These are phyloP conservation scores for Astropecten irregularis DNA, from an alignment of 53 echinoderm and acorn worm species.

Conservation along the genomic window DNA sequence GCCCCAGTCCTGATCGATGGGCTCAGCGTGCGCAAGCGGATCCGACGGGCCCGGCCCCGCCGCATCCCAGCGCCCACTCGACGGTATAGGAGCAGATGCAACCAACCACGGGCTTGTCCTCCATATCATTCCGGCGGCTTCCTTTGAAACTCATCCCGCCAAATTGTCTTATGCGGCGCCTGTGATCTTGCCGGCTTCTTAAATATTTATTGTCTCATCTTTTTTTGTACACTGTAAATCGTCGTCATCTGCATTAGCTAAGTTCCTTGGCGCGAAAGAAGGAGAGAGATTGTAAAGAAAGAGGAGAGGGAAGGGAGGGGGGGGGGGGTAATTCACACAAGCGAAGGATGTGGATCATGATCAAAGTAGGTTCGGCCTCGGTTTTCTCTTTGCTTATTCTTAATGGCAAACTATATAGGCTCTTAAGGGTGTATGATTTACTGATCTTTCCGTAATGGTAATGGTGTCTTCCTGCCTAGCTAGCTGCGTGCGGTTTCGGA, in stretches of 20 bases:
- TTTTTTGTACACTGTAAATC: neutral
- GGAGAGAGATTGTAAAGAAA: no score
- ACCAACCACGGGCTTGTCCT: neutral
- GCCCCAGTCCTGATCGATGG: no score
- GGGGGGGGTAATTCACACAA: neutral
- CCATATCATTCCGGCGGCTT: neutral
- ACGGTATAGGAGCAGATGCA: conserved; percentile 32
- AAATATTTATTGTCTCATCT: conserved; percentile 52
- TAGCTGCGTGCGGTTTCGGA: neutral
- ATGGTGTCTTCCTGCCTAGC: neutral
- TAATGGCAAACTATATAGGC: neutral
- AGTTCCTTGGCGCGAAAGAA: neutral
- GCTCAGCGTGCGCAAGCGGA: no score
- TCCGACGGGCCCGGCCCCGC: no score
- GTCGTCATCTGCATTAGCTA: neutral
- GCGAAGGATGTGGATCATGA: neutral
- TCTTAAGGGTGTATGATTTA: neutral
- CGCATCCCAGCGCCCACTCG: no score
- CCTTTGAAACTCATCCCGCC: conserved; percentile 51
- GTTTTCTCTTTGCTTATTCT: neutral
- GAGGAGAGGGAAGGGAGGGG: conserved; percentile 13
- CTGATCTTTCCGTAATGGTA: neutral
- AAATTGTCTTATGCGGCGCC: conserved; percentile 51
- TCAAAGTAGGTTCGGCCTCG: neutral
- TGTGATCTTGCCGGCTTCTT: conserved; percentile 53